A percentile compares a stretch with the other conserved stretches of the same genome.
phyloP scores from a whole-genome alignment of 2,888 invertebrate species.

The Zygaena filipendulae region DNA sequence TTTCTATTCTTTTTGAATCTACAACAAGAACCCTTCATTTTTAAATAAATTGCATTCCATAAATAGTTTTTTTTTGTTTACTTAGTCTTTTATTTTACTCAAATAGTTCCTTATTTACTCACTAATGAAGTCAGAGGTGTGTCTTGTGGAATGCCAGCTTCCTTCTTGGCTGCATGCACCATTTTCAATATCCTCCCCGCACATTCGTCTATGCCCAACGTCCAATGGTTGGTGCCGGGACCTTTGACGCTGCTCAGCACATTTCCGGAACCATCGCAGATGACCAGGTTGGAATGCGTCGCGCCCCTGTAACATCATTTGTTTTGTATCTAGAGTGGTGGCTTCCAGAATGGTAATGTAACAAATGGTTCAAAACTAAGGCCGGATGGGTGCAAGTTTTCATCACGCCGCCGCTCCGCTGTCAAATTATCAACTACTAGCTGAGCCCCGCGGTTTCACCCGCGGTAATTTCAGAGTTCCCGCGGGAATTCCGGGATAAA shows the following conservation, averaged over 20 bases:
- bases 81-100: no score
- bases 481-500: no score
- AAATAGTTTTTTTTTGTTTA: no score
- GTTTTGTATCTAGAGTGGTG: slow-evolving; percentile 1
- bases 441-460: no score
- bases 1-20: no score
- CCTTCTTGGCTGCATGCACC: slow-evolving; percentile 73
- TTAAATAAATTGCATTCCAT: no score
- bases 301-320: slow-evolving; percentile 75
- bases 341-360: background rate
- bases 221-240: slow-evolving; percentile 85
- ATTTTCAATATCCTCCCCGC: slow-evolving; percentile 78
- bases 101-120: no score
- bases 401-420: no score
- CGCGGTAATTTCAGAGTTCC: no score
- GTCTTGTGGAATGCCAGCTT: slow-evolving; percentile 69
- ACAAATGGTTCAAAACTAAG: background rate
- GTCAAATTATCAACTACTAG: no score
- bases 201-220: slow-evolving; percentile 84
- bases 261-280: slow-evolving; percentile 78
- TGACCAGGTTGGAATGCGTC: slow-evolving; percentile 83
- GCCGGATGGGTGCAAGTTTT: background rate
- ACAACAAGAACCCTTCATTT: no score
- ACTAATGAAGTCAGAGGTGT: slow-evolving; percentile 76
- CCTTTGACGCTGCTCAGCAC: slow-evolving; percentile 75